These are phyloP conservation scores for Dolichomitus sp. DNA, from an alignment of 2,888 invertebrate species.

Conservation along the genomic window DNA sequence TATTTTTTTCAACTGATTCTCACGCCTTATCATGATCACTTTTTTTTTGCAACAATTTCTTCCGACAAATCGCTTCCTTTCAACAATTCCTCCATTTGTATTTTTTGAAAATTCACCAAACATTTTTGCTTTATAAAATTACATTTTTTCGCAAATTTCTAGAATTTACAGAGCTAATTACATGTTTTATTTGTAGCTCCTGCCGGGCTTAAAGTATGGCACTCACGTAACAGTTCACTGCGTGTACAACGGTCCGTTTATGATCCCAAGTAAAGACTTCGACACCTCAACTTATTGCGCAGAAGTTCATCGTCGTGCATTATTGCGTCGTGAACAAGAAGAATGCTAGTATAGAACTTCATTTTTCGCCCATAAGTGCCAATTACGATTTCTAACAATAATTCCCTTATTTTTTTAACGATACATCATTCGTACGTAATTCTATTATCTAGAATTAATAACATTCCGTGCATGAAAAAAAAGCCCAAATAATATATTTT, in stretches of 20 bases:
- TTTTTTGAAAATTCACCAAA: too few species aligned
- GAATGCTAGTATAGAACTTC: not conserved
- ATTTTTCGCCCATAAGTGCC: not conserved
- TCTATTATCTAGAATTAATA: not conserved
- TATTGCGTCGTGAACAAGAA: not conserved
- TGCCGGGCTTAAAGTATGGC: constrained; percentile 91
- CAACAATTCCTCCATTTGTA: too few species aligned
- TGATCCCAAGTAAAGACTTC: constrained; percentile 84
- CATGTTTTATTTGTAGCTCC: constrained; percentile 87
- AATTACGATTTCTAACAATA: not conserved
- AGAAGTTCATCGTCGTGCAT: not conserved
- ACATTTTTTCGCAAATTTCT: not conserved
- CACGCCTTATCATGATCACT: not conserved
- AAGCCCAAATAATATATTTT: too few species aligned
- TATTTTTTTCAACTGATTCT: too few species aligned
- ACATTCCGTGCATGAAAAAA: constrained; percentile 8
- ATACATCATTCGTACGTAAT: not conserved
- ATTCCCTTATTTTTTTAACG: not conserved
- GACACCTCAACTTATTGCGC: constrained; percentile 79
- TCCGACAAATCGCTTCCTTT: too few species aligned
- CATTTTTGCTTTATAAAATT: too few species aligned
- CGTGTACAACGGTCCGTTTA: constrained; percentile 91
- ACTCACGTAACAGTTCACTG: constrained; percentile 91
- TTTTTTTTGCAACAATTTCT: constrained; percentile 8
- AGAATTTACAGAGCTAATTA: constrained; percentile 29